Base-by-base conservation (phyloP, 30 jellyfish, hydroid and myxozoan genomes). In the Aurelia aurita complex sp. Pacific region DNA sequence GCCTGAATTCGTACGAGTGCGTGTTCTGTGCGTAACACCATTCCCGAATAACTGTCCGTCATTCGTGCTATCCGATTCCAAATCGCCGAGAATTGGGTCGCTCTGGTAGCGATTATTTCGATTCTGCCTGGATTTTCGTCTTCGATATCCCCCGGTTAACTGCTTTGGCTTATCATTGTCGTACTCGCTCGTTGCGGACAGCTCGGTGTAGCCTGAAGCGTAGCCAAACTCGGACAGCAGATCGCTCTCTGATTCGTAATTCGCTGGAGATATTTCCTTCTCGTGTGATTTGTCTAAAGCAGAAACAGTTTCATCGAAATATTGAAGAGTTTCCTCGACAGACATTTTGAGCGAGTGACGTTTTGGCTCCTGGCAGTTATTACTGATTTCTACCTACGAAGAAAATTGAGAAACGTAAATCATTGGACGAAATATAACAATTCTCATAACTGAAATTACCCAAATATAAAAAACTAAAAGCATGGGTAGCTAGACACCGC, bases 141-240 rank as follows among this genome's bases (percentile, higher is more conserved):
- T 61, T 57, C 85, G 65, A 50, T n/a, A 33, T 76, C 79, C 77
- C 14, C 35, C 72, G 1, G 86, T 78, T 23, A 14, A 23, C 51
- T 69, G 89, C 60, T 70, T 86, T 5, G 80, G 63, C 23, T 59
- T 88, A 11, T 52, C 57, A 17, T 64, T 29, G 10, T 68, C 96
- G 43, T 70, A 77, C 57, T 85, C 94, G 54, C 83, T 78, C 42
- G 96, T 74, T 14, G 82, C 87, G 42, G 88, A 86, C 12, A 86
- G 73, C 69, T 86, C 96, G 40, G 96, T 74, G 71, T 86, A 78
- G 19, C 96, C 96, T 15, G 96, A 86, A 17, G 85, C 96, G 80
- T 86, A 86, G 6, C 96, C 96, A 75, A 86, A 29, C 64, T 86
- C 96, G 4, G 96, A 86, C 6, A 69, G 53, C 59, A 86, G 79